Evolutionary conservation across 2,888 invertebrate genomes (phyloP), one percentile per base, ranked within the genome.

Genomic region (Pristionchus exspectatus): DNA sequence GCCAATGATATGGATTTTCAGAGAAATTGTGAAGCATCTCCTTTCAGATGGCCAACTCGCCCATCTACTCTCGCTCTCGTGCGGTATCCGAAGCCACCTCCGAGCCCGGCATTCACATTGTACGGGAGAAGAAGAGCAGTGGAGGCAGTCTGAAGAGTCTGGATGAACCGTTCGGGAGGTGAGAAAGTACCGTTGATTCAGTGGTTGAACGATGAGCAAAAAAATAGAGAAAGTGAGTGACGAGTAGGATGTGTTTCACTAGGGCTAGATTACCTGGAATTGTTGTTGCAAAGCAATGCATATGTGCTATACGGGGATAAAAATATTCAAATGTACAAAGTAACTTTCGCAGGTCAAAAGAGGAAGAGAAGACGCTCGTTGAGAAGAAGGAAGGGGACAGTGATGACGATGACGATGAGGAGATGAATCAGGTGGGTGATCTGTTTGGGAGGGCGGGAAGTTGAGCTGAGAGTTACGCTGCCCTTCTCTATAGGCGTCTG

Each of bases 71-170:
- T 21, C 84, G 84, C 1, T 85, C 84, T 59, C 84, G 84, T 18
- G 84, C 84, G 2, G 84, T 85, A 33, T 85, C 84, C 10, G 84
- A 85, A 33, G 84, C 84, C 5, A 85, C 84, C 21, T 85, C 84
- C 18, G 84, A 85, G 14, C 59, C 59, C 1, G 84, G 84, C 10
- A 50, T 59, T 24, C 84, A 24, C 9, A 85, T 59, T 18, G 14
- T 85, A 59, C 14, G 84, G 59, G 84, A 85, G 84, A 85, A 85
- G 59, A 85, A 33, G 30, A 59, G 33, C 33, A 85, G 84, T 85
- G 84, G 81, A n/a, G 50, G 81, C 54, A 81, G 81, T 54, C 27
- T n/a, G 50, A 81, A 81, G 81, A 54, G 81, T 50, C n/a, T 81
- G 50, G 81, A 81, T 9, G 81, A 81, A 27, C 12, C 44, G 33